phyloP scores from a whole-genome alignment of 64 coral and sea anemone genomes.

The Platygyra sinensis region DNA sequence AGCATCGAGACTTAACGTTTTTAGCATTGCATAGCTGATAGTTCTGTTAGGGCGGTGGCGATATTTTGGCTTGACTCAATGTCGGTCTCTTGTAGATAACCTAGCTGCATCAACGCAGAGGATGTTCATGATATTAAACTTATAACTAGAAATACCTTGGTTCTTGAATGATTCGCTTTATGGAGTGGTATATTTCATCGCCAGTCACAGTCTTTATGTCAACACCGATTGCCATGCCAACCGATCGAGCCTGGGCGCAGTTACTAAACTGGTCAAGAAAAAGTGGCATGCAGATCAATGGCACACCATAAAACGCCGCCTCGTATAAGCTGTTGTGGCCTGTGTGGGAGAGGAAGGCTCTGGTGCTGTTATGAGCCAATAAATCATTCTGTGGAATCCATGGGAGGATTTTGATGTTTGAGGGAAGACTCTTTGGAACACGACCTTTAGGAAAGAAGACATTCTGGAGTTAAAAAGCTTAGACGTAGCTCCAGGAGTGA shows the following conservation, averaged over 20 bases:
- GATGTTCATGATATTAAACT: too few species aligned
- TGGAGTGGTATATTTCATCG: not conserved
- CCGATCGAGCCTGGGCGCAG: not conserved
- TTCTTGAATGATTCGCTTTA: not conserved
- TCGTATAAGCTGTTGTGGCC: constrained; percentile 72
- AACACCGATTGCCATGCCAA: not conserved
- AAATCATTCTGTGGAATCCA: constrained; percentile 19
- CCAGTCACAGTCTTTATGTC: not conserved
- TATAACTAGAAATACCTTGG: constrained; percentile 1
- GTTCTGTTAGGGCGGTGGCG: too few species aligned
- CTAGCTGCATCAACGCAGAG: too few species aligned
- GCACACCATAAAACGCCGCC: constrained; percentile 55
- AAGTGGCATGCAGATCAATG: constrained; percentile 58
- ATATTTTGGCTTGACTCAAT: too few species aligned
- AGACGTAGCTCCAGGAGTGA: too few species aligned
- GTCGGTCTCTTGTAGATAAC: too few species aligned
- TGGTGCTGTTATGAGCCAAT: constrained; percentile 15
- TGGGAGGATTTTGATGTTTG: not conserved
- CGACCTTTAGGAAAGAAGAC: not conserved
- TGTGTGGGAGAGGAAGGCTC: constrained; percentile 58
- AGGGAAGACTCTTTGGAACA: not conserved
- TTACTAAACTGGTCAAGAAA: constrained; percentile 74
- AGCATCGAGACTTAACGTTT: too few species aligned
- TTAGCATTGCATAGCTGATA: too few species aligned
- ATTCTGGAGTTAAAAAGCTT: not conserved